These are phyloP conservation scores for Perca schrenkii DNA, from an alignment of 2,113 vertebrate species.

Conservation along the genomic window DNA sequence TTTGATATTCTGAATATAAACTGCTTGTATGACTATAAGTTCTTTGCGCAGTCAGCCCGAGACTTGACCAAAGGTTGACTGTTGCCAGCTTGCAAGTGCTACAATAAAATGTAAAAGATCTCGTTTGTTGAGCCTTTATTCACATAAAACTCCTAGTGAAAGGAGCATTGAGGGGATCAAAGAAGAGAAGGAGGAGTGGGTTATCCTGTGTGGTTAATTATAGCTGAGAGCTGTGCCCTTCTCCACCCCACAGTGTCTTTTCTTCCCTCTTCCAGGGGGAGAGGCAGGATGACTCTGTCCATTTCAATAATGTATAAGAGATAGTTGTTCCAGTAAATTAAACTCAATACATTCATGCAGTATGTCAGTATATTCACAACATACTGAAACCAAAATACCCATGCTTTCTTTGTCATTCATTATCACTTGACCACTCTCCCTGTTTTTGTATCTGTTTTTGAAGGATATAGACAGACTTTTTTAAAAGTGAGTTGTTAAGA, in stretches of 20 bases:
- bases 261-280: conserved; percentile 15
- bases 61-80: too few species aligned
- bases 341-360: background rate
- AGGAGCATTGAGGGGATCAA: background rate
- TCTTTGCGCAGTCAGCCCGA: too few species aligned
- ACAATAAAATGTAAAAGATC: too few species aligned
- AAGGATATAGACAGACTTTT: background rate
- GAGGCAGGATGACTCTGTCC: conserved; percentile 20
- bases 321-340: conserved; percentile 7
- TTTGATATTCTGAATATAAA: too few species aligned
- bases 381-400: background rate
- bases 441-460: background rate
- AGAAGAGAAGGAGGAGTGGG: conserved; percentile 8
- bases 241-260: conserved; percentile 29
- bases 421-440: background rate
- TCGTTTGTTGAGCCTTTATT: too few species aligned
- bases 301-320: conserved; percentile 29
- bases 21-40: too few species aligned
- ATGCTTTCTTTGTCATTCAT: background rate
- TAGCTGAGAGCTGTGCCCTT: conserved; percentile 63
- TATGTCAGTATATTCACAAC: conserved; percentile 6
- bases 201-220: conserved; percentile 58
- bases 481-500: background rate
- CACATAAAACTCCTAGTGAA: too few species aligned
- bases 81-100: too few species aligned